Evolutionary conservation across 2,888 invertebrate species (phyloP), one percentile per base, ranked within the genome.

Genomic region (Acanthosepion lycidas): DNA sequence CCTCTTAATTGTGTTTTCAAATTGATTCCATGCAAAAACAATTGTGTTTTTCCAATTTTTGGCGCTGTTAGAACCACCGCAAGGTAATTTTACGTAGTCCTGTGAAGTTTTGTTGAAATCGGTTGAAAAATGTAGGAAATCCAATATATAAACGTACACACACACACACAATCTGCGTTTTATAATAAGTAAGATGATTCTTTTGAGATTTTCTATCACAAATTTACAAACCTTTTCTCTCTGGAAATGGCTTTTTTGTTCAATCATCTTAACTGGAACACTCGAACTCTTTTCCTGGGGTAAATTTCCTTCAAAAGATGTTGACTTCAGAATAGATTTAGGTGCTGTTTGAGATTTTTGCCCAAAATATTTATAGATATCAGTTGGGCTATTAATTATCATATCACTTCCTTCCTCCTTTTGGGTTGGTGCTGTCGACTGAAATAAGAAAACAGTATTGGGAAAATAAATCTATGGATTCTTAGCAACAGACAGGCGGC

Each of bases 311-410:
- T 92, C 51, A 92, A 51, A 26, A 12, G 48, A 53, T 51, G 48
- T 28, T 28, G 93, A 93, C 53, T 93, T 93, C 53, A 93, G 49
- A 28, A 93, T 93, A 20, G 93, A 93, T 93, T 93, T 93, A 9
- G 93, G 93, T 15, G 49, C 0, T 51, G 93, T 6, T 51, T 49
- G 93, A 26, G 18, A 28, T 53, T 78, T n/a, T 78, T 78, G n/a
- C 78, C n/a, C n/a, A 78, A 78, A 78, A 78, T 53, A 53, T n/a
- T 93, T 93, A 93, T 93, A 93, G 26, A 93, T 93, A 51, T 93
- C 93, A n/a, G 93, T n/a, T n/a, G 93, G 93, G 15, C 93, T 93
- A n/a, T 53, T 53, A 6, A 93, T 93, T 53, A 6, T 49, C 78
- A 78, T 33, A 78, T 15, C 4, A n/a, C 78, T n/a, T 0, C 15